Evolutionary conservation across 2,888 invertebrate species (phyloP).

Genomic region (Chrysina gloriosa): DNA sequence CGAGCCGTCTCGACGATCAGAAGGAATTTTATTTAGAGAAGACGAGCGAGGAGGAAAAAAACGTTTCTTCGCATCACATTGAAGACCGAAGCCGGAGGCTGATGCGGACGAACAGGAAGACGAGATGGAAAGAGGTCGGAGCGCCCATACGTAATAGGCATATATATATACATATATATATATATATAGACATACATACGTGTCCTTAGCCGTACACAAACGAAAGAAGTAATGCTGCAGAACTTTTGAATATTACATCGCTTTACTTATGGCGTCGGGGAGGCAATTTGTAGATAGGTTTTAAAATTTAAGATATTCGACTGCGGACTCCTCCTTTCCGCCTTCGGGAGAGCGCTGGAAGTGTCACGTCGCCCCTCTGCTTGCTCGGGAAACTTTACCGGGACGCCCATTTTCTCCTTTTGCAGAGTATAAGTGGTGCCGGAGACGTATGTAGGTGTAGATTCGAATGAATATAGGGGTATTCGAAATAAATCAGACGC

Average conservation of each 20-base stretch:
- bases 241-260: conserved; percentile 55
- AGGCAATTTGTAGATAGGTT: conserved; percentile 60
- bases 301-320: conserved; percentile 60
- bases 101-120: too few relatives aligned
- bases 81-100: too few relatives aligned
- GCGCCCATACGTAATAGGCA: not conserved
- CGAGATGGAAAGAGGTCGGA: too few relatives aligned
- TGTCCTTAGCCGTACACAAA: conserved; percentile 32
- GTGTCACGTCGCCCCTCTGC: conserved; percentile 57
- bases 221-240: conserved; percentile 51
- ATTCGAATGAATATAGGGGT: not conserved
- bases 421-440: not conserved
- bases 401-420: conserved; percentile 9
- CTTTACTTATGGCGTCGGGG: conserved; percentile 52
- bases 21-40: too few relatives aligned
- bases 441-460: not conserved
- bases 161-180: not conserved
- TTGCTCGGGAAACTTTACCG: conserved; percentile 12
- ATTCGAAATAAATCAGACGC: not conserved
- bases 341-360: conserved; percentile 46
- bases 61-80: too few relatives aligned
- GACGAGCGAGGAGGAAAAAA: too few relatives aligned
- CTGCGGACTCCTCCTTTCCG: conserved; percentile 51
- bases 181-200: not conserved
- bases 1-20: too few relatives aligned